These are phyloP conservation scores for Panurus biarmicus DNA, from an alignment of 2,113 vertebrate species.

Conservation along the genomic window DNA sequence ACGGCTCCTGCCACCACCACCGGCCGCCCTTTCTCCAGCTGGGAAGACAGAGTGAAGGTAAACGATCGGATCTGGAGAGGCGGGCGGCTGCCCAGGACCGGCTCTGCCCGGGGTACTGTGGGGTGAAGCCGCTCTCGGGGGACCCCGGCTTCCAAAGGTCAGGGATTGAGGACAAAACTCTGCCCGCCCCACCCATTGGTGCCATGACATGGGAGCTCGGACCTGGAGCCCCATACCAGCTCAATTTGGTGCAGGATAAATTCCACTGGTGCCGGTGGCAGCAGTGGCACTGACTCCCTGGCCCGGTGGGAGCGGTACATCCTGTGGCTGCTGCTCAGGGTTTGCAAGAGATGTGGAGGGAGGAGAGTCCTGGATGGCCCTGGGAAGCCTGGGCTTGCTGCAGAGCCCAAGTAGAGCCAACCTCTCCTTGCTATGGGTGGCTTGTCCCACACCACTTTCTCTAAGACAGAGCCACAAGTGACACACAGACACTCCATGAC, in stretches of 20 bases:
- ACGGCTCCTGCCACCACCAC: not conserved
- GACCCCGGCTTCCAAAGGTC: fast-evolving
- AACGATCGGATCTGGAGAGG: not conserved
- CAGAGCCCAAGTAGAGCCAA: not conserved
- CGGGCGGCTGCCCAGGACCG: not conserved
- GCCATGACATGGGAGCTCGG: fast-evolving
- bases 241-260: not conserved
- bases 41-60: constrained; percentile 45
- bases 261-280: fast-evolving
- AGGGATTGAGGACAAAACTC: not conserved
- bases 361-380: fast-evolving
- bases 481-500: not conserved
- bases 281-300: not conserved
- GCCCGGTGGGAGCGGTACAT: not conserved
- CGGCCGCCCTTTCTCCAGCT: not conserved
- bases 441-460: not conserved
- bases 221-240: not conserved
- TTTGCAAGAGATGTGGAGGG: not conserved
- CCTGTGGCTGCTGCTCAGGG: not conserved
- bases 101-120: not conserved
- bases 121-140: not conserved
- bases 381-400: not conserved
- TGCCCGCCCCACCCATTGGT: fast-evolving
- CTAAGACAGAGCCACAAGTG: not conserved
- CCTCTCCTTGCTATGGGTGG: not conserved